Base-by-base conservation (phyloP, 2,113 vertebrate species). In the Electrona antarctica region DNA sequence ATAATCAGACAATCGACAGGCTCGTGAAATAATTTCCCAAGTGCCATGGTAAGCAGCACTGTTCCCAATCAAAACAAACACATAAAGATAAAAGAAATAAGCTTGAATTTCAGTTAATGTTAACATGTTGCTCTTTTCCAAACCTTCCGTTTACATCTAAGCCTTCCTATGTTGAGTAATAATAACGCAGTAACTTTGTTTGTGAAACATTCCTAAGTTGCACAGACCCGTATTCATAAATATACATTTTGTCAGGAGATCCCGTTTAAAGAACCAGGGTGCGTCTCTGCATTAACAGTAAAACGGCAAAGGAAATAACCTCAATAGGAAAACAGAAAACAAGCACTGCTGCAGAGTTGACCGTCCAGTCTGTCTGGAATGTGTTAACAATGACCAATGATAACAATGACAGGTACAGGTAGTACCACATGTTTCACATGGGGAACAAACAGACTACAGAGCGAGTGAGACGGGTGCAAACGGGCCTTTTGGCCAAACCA, bases 1-100 rank as follows among this genome's bases (percentile, higher is more conserved):
- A 50, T 46, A 56, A 61, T 71, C 67, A 58, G 28, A 2, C 64
- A 21, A 66, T 81, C 71, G 67, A 74, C 52, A 65, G 67, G 76
- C 79, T 81, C 76, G 73, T 82, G 70, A 65, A 67, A 60, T 74
- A 29, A 60, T 52, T 81, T 74, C 76, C 73, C 60, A n/a, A 69
- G 67, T 65, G 63, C 67, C 54, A 45, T 67, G 60, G 55, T 55
- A 8, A 55, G n/a, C 4, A 41, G n/a, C 4, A 41, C 33, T 6
- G 33, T 46, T 8, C 41, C 33, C 33, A 28, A 68, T 21, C 62
- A 51, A 72, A 61, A 51, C 54, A 55, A 66, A n/a, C 33, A 41
- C 33, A 71, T 12, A 52, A 33, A 55, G n/a, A 63, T 14, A 29
- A 7, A 33, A 56, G 3, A 28, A 13, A 13, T 65, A 46, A 6